Evolutionary conservation across 2,113 vertebrate species (phyloP).

Genomic region (Eleginops maclovinus): DNA sequence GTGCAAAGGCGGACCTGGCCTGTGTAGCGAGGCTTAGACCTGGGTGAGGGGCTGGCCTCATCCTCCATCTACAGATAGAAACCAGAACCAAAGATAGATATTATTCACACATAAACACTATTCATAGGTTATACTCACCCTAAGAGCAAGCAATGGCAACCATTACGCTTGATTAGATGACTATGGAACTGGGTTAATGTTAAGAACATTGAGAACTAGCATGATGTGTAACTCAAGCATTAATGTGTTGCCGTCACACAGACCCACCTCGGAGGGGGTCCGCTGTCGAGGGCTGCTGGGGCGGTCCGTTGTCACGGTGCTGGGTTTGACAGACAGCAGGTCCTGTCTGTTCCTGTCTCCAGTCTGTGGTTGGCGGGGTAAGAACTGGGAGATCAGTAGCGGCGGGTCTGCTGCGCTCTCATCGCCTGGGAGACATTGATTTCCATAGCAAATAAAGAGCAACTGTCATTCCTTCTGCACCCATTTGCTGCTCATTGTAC

Average conservation of each 20-base stretch:
- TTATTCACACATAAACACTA: neutral
- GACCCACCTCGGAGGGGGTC: slow-evolving; percentile 87
- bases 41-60: slow-evolving; percentile 88
- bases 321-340: slow-evolving; percentile 82
- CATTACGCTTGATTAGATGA: neutral
- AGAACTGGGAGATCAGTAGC: slow-evolving; percentile 84
- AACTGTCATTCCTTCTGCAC: slow-evolving; percentile 68
- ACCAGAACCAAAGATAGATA: neutral
- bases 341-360: slow-evolving; percentile 82
- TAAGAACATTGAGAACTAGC: neutral
- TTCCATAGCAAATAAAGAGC: slow-evolving; percentile 77
- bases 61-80: slow-evolving; percentile 89
- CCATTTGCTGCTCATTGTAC: slow-evolving; percentile 65
- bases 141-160: neutral
- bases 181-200: neutral
- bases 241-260: neutral
- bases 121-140: neutral
- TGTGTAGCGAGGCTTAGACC: slow-evolving; percentile 93
- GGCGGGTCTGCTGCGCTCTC: slow-evolving; percentile 82
- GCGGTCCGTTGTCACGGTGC: slow-evolving; percentile 81
- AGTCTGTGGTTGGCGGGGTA: slow-evolving; percentile 81
- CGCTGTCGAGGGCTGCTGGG: slow-evolving; percentile 85
- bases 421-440: slow-evolving; percentile 86
- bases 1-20: slow-evolving; percentile 97
- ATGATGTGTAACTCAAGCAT: neutral